Evolutionary conservation across 2,797 vertebrate genomes (phyloP), one percentile per base, ranked within the genome.

Genomic region (Scomberomorus guttatus): DNA sequence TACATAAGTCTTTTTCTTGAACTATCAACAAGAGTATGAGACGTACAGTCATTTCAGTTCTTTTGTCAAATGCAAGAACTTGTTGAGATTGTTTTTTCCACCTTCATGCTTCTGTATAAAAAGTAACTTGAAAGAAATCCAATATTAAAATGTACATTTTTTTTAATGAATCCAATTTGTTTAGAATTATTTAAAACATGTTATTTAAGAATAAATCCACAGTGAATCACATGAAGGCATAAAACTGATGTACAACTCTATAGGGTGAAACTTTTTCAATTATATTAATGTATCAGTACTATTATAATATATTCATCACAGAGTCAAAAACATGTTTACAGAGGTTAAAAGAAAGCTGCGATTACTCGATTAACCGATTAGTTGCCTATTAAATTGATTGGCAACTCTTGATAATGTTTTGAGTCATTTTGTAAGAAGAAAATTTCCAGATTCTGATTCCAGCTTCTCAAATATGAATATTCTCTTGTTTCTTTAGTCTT

Each of bases 71-170:
- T 32, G 17, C 27, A 62, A 71, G 60, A 71, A 48, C 20, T 39
- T 24, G 74, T 58, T 52, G 11, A 63, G 68, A 39, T 46, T 52
- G 3, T 69, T 51, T 74, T 22, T 37, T 25, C 15, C 46, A 37
- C 22, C 50, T 39, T 61, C 11, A 54, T 5, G 55, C 10, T 10
- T 72, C 46, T 62, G 55, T 72, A 63, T 63, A 44, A 77, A 79
- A 65, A 8, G 22, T 4, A 64, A 63, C 4, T 8, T 50, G 1
- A 1, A 52, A 25, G 18, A 46, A 56, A 75, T 61, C 1, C 0
- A 18, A 72, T 72, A 75, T 77, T 56, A 84, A 80, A 51, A 34
- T 65, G 5, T 46, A 0, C 5, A 7, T 64, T 72, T 68, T 59
- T 80, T 79, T 65, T 58, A 74, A 70, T 79, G 5, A 72, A n/a